phyloP scores from a whole-genome alignment of 2,888 invertebrate genomes.

The Bruchidius siliquastri region DNA sequence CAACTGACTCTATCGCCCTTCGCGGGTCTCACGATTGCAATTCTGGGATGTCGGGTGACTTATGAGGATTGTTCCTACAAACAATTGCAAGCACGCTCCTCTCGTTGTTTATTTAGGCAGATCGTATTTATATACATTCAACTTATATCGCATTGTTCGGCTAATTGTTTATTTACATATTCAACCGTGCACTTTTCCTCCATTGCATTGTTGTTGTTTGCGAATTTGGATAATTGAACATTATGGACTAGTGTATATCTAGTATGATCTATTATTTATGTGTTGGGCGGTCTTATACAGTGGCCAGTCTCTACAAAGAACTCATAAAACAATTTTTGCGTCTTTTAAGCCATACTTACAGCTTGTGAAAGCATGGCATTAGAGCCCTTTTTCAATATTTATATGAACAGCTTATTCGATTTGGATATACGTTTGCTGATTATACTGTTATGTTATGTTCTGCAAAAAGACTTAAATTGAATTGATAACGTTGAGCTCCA shows the following conservation, averaged over 20 bases:
- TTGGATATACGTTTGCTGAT: too few relatives aligned
- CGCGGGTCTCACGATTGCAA: conserved; percentile 37
- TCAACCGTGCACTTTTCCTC: background rate
- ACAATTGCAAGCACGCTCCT: conserved; percentile 39
- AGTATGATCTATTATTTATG: background rate
- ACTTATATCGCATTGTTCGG: conserved; percentile 32
- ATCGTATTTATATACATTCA: conserved; percentile 29
- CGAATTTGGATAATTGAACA: background rate
- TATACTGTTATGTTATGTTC: too few relatives aligned
- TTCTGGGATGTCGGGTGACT: conserved; percentile 36
- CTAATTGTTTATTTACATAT: conserved; percentile 38
- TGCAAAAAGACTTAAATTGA: too few relatives aligned
- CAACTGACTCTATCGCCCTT: background rate
- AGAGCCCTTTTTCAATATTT: too few relatives aligned
- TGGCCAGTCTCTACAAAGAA: too few relatives aligned
- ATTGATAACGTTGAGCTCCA: too few relatives aligned
- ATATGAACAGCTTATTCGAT: too few relatives aligned
- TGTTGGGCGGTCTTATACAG: too few relatives aligned
- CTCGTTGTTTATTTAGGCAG: conserved; percentile 35
- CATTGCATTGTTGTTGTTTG: conserved; percentile 2
- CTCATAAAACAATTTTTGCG: too few relatives aligned
- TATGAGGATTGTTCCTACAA: conserved; percentile 43
- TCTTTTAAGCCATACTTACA: too few relatives aligned
- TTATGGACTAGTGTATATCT: background rate
- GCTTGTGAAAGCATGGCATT: too few relatives aligned